phyloP scores from a whole-genome alignment of 2,113 vertebrate species.

The Leuciscus idus region DNA sequence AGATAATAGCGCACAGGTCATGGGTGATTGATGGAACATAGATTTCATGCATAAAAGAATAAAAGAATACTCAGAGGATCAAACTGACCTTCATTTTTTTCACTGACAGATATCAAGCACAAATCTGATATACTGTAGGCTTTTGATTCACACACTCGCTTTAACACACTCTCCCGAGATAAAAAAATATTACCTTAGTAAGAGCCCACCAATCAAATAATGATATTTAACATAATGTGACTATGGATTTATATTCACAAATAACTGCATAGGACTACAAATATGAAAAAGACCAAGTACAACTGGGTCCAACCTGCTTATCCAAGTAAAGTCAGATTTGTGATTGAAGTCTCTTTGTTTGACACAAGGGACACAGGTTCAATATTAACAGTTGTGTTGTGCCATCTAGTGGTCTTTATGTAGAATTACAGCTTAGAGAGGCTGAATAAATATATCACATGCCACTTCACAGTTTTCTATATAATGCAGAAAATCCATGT shows the following conservation, averaged over 20 bases:
- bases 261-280: not conserved
- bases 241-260: not conserved
- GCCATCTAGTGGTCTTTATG: constrained; percentile 62
- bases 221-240: not conserved
- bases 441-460: not conserved
- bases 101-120: not conserved
- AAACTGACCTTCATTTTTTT: not conserved
- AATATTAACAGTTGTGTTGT: constrained; percentile 5
- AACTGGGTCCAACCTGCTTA: not conserved
- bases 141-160: not conserved
- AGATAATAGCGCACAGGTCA: not conserved
- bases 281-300: not conserved
- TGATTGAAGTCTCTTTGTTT: not conserved
- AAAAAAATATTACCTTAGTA: not conserved
- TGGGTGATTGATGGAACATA: constrained; percentile 16
- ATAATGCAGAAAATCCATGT: not conserved
- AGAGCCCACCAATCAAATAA: not conserved
- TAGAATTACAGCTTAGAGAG: not conserved
- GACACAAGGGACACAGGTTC: not conserved
- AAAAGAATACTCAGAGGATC: not conserved
- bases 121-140: not conserved
- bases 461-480: not conserved
- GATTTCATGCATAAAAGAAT: not conserved
- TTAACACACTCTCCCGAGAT: not conserved
- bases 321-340: not conserved